A percentile compares a stretch with the other conserved stretches of the same genome.
These are phyloP conservation scores for Hemicentrotus pulcherrimus DNA, from an alignment of 35 echinoderm and acorn worm species.

Conservation along the genomic window DNA sequence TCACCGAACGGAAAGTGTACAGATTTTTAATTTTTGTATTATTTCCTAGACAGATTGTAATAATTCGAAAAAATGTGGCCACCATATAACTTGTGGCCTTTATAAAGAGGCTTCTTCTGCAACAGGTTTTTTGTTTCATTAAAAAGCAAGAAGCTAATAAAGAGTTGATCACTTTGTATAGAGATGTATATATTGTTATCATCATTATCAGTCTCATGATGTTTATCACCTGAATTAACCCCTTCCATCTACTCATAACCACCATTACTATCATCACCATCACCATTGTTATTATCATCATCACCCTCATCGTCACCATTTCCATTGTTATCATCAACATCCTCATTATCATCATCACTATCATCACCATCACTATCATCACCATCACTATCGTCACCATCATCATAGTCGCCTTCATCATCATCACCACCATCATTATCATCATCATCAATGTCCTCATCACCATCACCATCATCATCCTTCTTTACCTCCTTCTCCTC, in stretches of 20 bases:
- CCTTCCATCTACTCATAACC: background rate
- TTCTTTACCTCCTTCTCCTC: background rate
- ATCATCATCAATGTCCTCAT: background rate
- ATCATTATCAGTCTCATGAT: too few relatives aligned
- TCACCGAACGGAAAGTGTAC: too few relatives aligned
- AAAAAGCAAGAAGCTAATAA: too few relatives aligned
- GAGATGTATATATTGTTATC: too few relatives aligned
- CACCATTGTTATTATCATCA: background rate
- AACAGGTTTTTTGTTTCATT: too few relatives aligned
- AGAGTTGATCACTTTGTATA: too few relatives aligned
- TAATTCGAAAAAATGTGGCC: too few relatives aligned
- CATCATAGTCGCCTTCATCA: background rate
- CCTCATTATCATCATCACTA: background rate
- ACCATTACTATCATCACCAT: background rate
- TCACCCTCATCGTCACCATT: background rate
- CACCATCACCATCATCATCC: background rate
- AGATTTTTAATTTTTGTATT: too few relatives aligned
- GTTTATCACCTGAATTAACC: too few relatives aligned
- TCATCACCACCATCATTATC: background rate
- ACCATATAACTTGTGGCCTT: too few relatives aligned
- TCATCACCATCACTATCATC: background rate
- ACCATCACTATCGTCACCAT: background rate
- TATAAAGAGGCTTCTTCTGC: too few relatives aligned
- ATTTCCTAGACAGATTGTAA: too few relatives aligned
- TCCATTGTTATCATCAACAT: background rate